Percentiles rank a stretch among this genome's conserved stretches.
phyloP scores from a whole-genome alignment of 2,113 vertebrate species.

The Syngnathoides biaculeatus region DNA sequence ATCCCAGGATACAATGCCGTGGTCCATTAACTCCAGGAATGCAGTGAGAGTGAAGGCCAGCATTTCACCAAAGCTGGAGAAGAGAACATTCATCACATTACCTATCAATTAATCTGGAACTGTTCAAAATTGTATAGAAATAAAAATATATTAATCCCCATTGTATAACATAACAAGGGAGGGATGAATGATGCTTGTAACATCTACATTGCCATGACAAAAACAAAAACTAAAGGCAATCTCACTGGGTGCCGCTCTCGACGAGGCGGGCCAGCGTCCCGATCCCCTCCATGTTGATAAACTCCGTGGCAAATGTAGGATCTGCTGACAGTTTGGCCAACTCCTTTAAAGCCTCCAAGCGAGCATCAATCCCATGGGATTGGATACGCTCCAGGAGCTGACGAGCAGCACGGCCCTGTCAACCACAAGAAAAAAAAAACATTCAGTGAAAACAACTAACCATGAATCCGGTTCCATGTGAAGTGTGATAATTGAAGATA shows the following conservation, averaged over 20 bases:
- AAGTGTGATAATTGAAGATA: too few relatives aligned
- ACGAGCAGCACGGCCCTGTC: conserved; percentile 88
- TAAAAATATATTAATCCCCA: background rate
- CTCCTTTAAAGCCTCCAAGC: conserved; percentile 95
- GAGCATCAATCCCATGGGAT: conserved; percentile 86
- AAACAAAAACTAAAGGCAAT: background rate
- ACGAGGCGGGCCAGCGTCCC: conserved; percentile 89
- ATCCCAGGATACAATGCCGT: conserved; percentile 98
- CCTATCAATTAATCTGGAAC: background rate
- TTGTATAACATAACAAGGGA: background rate
- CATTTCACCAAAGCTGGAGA: conserved; percentile 92
- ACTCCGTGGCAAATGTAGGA: conserved; percentile 91
- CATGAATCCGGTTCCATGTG: background rate
- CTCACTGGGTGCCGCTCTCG: conserved; percentile 90
- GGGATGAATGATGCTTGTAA: background rate
- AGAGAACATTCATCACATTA: conserved; percentile 8
- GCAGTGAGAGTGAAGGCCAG: conserved; percentile 97
- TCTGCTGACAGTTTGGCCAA: conserved; percentile 96
- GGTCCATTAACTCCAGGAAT: conserved; percentile 98
- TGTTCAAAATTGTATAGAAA: background rate
- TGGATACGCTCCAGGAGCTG: conserved; percentile 95
- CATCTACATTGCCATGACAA: background rate
- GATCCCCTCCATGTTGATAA: conserved; percentile 98
- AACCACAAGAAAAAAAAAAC: background rate
- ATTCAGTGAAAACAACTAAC: background rate